Conservation (phyloP, 1,140 invertebrate species). For the Homalodisca vitripennis region DNA sequence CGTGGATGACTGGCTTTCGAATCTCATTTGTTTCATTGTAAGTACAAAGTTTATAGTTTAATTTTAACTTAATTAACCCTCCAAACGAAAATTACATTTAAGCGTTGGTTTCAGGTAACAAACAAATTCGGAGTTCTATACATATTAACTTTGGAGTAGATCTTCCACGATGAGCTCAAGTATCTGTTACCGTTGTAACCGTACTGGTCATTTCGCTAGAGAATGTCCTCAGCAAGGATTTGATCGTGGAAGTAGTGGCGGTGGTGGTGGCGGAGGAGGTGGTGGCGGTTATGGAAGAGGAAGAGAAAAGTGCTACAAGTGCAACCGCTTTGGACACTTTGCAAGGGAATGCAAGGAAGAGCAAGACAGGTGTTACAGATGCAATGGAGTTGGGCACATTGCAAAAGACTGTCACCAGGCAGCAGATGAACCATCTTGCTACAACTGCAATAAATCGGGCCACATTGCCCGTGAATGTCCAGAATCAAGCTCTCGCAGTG, state of each 20-base stretch:
- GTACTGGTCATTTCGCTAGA: constrained; percentile 81
- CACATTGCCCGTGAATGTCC: constrained; percentile 89
- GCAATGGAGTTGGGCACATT: constrained; percentile 82
- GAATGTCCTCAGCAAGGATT: constrained; percentile 66
- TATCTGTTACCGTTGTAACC: constrained; percentile 87
- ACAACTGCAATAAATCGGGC: constrained; percentile 85
- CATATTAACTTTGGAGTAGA: not conserved
- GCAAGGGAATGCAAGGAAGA: constrained; percentile 89
- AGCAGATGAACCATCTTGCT: constrained; percentile 78
- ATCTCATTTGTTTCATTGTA: too few species aligned
- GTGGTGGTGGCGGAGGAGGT: constrained; percentile 11
- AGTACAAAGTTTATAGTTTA: too few species aligned
- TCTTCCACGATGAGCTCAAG: constrained; percentile 59
- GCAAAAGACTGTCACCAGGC: constrained; percentile 85
- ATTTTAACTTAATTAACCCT: too few species aligned
- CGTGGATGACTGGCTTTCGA: too few species aligned
- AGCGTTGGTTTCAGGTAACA: not conserved
- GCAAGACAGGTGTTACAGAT: constrained; percentile 78
- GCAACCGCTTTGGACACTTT: constrained; percentile 90
- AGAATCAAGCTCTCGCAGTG: constrained; percentile 54
- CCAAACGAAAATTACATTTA: too few species aligned
- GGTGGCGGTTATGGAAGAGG: constrained; percentile 56
- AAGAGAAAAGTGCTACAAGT: constrained; percentile 91
- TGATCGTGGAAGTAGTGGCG: constrained; percentile 49
- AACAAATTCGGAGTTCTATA: too few species aligned